Evolutionary conservation across 1,140 invertebrate genomes (phyloP).

Genomic region (Drosophila bipectinata): DNA sequence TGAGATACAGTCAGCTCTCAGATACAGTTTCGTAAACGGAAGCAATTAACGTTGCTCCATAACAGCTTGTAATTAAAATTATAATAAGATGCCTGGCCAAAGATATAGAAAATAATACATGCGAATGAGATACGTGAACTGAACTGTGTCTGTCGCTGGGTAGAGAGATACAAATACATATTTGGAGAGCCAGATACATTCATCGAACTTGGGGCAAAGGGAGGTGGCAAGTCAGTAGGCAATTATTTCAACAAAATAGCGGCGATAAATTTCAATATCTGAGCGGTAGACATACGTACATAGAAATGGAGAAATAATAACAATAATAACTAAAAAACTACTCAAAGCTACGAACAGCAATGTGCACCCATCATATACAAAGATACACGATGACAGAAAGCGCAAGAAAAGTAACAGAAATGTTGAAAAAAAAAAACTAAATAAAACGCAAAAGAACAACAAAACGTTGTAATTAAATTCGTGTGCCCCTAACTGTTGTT

Average conservation of each 20-base stretch:
- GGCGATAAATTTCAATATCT: constrained; percentile 80
- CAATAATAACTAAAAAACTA: constrained; percentile 77
- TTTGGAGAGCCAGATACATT: constrained; percentile 17
- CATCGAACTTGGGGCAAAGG: constrained; percentile 54
- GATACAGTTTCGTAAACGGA: constrained; percentile 74
- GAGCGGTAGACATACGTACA: constrained; percentile 56
- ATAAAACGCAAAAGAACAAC: constrained; percentile 46
- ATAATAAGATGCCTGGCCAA: constrained; percentile 77
- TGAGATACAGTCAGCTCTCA: constrained; percentile 7
- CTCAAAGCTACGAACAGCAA: constrained; percentile 24
- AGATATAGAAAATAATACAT: constrained; percentile 73
- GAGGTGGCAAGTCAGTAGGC: constrained; percentile 57
- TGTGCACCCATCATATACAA: constrained; percentile 71
- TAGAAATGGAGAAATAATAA: constrained; percentile 79
- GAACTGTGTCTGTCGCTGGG: constrained; percentile 14
- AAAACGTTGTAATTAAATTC: constrained; percentile 75
- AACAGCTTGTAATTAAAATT: constrained; percentile 80
- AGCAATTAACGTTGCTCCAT: constrained; percentile 76
- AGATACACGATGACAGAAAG: constrained; percentile 60
- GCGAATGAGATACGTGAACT: constrained; percentile 52
- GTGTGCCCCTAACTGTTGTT: constrained; percentile 46
- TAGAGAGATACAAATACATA: neutral
- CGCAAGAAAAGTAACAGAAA: constrained; percentile 31
- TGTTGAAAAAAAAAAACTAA: constrained; percentile 10
- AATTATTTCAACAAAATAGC: constrained; percentile 78